These are phyloP conservation scores for Microplitis deprimator DNA, from an alignment of 2,888 invertebrate genomes.

Conservation along the genomic window DNA sequence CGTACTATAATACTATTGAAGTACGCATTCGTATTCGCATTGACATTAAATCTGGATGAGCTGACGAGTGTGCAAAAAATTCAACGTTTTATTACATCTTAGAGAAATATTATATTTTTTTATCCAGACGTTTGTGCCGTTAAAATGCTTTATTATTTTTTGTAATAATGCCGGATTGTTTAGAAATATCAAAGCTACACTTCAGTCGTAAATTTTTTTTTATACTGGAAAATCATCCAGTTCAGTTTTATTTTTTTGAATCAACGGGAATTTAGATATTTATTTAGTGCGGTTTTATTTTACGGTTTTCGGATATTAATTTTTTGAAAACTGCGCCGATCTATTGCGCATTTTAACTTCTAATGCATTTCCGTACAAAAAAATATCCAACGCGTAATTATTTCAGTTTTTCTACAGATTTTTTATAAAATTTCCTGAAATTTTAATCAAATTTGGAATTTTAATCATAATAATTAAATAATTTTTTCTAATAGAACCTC, in stretches of 20 bases:
- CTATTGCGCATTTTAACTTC: too few relatives aligned
- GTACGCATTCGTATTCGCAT: constrained; percentile 5
- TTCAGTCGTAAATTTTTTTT: not conserved
- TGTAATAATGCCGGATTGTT: not conserved
- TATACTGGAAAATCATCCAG: not conserved
- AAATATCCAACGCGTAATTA: too few relatives aligned
- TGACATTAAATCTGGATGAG: constrained; percentile 16
- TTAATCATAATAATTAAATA: too few relatives aligned
- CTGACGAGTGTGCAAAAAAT: not conserved
- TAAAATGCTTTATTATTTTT: not conserved
- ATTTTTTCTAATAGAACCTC: too few relatives aligned
- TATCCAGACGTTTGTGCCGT: not conserved
- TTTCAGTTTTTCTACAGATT: too few relatives aligned
- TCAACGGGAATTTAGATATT: too few relatives aligned
- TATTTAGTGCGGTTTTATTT: too few relatives aligned
- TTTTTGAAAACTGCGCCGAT: too few relatives aligned
- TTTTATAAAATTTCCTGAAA: too few relatives aligned
- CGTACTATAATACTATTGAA: constrained; percentile 1
- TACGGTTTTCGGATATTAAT: too few relatives aligned
- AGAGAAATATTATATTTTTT: not conserved
- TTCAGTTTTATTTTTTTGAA: not conserved
- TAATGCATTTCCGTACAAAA: too few relatives aligned
- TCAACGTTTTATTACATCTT: not conserved
- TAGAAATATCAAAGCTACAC: not conserved
- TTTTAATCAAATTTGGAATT: too few relatives aligned